These are phyloP conservation scores for Willisornis vidua DNA, from an alignment of 2,113 vertebrate genomes.

Conservation along the genomic window DNA sequence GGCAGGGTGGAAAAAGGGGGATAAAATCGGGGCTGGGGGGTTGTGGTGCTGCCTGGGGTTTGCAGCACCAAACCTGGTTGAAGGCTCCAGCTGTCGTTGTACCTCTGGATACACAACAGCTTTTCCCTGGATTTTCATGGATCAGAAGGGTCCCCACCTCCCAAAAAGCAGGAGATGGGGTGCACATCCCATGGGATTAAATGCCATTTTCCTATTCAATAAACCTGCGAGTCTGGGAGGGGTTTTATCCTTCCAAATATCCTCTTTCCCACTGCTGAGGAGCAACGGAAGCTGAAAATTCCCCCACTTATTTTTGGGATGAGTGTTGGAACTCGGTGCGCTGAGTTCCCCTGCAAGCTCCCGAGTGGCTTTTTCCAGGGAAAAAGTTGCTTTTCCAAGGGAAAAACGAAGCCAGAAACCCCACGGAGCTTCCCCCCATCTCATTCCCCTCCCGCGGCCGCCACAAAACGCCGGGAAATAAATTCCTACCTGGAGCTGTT, in stretches of 20 bases:
- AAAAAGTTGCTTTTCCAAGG: background rate
- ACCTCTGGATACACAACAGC: rapidly evolving
- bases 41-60: rapidly evolving
- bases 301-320: rapidly evolving
- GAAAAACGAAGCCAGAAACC: background rate
- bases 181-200: background rate
- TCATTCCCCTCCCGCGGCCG: rapidly evolving
- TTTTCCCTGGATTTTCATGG: background rate
- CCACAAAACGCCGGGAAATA: background rate
- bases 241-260: background rate
- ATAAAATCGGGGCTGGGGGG: rapidly evolving
- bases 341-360: rapidly evolving
- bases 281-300: rapidly evolving
- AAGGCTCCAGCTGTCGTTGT: background rate
- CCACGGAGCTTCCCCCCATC: rapidly evolving
- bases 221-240: rapidly evolving
- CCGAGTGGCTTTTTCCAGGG: background rate
- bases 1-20: background rate
- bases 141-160: background rate
- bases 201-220: background rate
- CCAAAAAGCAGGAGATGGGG: rapidly evolving
- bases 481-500: slow-evolving; percentile 25
- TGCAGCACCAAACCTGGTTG: background rate
- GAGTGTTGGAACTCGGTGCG: rapidly evolving
- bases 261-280: background rate